Conservation (phyloP, 2,888 invertebrate genomes). For the Eupithecia subumbrata region DNA sequence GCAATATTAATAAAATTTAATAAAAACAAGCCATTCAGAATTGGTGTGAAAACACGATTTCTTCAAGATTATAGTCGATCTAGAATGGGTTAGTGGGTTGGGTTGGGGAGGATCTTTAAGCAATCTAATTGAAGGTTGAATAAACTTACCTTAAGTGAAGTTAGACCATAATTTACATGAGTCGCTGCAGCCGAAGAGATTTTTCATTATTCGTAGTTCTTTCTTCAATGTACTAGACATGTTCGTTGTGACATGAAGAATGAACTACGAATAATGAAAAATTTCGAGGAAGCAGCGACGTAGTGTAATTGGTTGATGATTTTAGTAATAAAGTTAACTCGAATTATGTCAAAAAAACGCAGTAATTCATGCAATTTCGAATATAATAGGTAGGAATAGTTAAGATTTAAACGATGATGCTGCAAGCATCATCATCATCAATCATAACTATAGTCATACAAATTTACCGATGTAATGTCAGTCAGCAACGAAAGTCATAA, state of each 20-base stretch:
- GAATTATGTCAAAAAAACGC: conserved; percentile 43
- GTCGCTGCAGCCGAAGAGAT: too few species aligned
- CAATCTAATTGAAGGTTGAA: too few species aligned
- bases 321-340: not conserved
- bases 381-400: conserved; percentile 61
- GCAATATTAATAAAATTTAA: not conserved
- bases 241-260: too few species aligned
- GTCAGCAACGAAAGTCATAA: not conserved
- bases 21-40: not conserved
- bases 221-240: too few species aligned
- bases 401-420: conserved; percentile 36
- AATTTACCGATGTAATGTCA: not conserved
- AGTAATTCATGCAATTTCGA: conserved; percentile 62
- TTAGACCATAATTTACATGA: too few species aligned
- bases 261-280: too few species aligned
- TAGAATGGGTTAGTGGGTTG: too few species aligned
- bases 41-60: not conserved
- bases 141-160: too few species aligned
- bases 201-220: too few species aligned
- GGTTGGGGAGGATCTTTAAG: not conserved
- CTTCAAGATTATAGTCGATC: not conserved
- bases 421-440: too few species aligned
- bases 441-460: too few species aligned
- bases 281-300: too few species aligned
- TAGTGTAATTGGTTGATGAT: not conserved